Base-by-base conservation (phyloP, 2,797 vertebrate species). In the Helicolenus hilgendorfi region DNA sequence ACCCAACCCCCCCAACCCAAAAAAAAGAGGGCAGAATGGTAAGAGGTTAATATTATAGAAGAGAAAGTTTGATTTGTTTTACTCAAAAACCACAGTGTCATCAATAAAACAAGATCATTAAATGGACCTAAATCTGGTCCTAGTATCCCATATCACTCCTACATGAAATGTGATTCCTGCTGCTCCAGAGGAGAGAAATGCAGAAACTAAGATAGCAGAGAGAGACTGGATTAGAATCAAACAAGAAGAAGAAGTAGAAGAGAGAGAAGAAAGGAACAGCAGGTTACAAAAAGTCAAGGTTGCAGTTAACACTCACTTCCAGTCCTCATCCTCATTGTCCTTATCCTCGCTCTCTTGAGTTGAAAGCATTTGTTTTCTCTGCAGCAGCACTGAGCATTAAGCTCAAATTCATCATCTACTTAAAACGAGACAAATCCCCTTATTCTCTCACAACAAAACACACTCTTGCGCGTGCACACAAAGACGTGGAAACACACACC, bases 351-450 rank as follows among this genome's bases (percentile, higher is more conserved):
- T 81, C 72, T 67, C 60, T 77, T n/a, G 59, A 86, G 67, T 36
- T 82, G 69, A 89, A 80, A 81, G 22, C 62, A 58, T 93, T 88
- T 83, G 79, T 91, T 90, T 84, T 81, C 85, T 74, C 80, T 73
- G 76, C 83, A 81, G 79, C 80, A 58, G 84, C 81, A 3, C 22
- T 6, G 29, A 79, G 84, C 84, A 55, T 85, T 84, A 89, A 83
- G 86, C 85, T 70, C 56, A 65, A 55, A 86, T 81, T 76, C 67
- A 73, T 79, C 8, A 73, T 81, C 62, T 84, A 56, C 85, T 83
- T 83, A 93, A 79, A 88, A 85, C 58, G 26, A 88, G 77, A 91
- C 85, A 85, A 86, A 87, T 83, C 77, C 86, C 71, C 7, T 65
- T 80, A 45, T 84, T 73, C 74, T 69, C 24, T 59, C 58, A 15